Evolutionary conservation across 2,888 invertebrate genomes (phyloP), one percentile per base, ranked within the genome.

Genomic region (Pandemis corylana): DNA sequence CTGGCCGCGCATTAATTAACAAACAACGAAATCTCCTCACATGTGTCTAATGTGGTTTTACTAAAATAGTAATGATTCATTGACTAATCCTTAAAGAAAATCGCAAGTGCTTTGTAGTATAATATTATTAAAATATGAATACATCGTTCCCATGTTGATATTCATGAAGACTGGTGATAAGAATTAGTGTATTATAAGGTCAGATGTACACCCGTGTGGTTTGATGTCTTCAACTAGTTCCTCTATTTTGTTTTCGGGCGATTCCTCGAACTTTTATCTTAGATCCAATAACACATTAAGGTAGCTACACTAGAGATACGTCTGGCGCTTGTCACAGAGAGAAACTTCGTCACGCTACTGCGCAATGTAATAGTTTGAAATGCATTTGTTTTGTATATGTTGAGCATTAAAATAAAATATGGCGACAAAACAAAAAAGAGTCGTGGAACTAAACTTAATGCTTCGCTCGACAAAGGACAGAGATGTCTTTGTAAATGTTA

Each of bases 401-500:
- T 78, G 78, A 85, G 83, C 86, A 84, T 85, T 85, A 81, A 84
- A 84, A 77, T 81, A 85, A 87, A 85, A 81, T 82, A 79, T 82
- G 84, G 83, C 85, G 85, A 85, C 84, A 82, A 70, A 79, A 83
- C 82, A 79, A 76, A 79, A 83, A 82, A 81, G 82, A 62, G 71
- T 76, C 72, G 64, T 68, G 69, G 75, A 66, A 70, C 75, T 81
- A 84, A 85, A 76, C 85, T 87, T 85, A 86, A 89, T 88, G 90
- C 89, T 90, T 88, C 87, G 86, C 90, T 88, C 87, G 86, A 78
- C 68, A 84, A 87, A 86, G 86, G 83, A 87, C 83, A 85, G 84
- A 83, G 82, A 87, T 87, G 85, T 84, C 77, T 83, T 82, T 83
- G 82, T 91, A 90, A 90, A 89, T 89, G 90, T 90, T 90, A 86